Conservation (phyloP, 1,140 invertebrate genomes). For the Cydia amplana region DNA sequence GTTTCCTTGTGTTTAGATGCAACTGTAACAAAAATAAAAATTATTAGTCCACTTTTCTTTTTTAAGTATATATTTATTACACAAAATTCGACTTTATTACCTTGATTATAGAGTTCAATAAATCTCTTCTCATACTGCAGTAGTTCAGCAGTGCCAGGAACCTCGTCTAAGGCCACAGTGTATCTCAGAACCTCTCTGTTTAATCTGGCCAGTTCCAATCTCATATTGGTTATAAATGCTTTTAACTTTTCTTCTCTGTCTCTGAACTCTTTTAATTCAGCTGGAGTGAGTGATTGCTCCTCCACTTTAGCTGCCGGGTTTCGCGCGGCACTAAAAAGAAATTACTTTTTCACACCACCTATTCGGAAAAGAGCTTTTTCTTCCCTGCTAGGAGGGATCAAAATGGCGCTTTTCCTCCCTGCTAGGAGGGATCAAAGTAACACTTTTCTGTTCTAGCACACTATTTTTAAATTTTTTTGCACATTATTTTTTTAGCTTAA, state of each 20-base stretch:
- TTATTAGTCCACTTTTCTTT: background rate
- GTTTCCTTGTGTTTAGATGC: constrained; percentile 97
- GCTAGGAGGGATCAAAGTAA: too few species aligned
- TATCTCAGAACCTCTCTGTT: constrained; percentile 89
- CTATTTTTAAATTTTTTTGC: too few species aligned
- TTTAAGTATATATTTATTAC: background rate
- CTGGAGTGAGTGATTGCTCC: constrained; percentile 62
- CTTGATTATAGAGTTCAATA: constrained; percentile 97
- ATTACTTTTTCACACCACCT: too few species aligned
- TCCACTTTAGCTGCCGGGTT: constrained; percentile 57
- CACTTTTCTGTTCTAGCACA: too few species aligned
- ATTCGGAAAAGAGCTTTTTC: too few species aligned
- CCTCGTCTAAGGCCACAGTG: constrained; percentile 92
- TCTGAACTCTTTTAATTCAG: constrained; percentile 79
- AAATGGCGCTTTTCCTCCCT: too few species aligned
- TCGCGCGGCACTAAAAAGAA: constrained; percentile 49
- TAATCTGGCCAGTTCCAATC: constrained; percentile 87
- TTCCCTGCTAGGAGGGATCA: too few species aligned
- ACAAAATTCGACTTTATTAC: constrained; percentile 72
- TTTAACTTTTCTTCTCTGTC: constrained; percentile 81
- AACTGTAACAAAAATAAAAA: constrained; percentile 83
- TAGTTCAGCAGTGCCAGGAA: constrained; percentile 94
- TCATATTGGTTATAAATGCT: constrained; percentile 63
- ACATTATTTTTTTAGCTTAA: too few species aligned
- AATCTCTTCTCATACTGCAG: constrained; percentile 97